Percentiles rank a stretch among this genome's conserved stretches.
Conservation (phyloP, 2,113 vertebrate genomes). For the Aphelocoma coerulescens region DNA sequence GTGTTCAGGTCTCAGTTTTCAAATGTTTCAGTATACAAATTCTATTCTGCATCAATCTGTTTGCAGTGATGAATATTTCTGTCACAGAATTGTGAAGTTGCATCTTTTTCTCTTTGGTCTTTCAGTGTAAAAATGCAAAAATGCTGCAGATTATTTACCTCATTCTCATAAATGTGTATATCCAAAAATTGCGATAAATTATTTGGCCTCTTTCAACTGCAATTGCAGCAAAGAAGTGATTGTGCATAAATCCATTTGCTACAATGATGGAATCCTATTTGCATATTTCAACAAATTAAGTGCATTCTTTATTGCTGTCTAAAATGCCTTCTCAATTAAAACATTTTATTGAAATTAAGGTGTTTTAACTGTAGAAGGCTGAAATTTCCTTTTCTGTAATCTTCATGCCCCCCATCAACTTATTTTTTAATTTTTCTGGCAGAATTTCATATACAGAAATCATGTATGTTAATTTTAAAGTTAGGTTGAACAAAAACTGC, state of each 20-base stretch:
- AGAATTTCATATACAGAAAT: not conserved
- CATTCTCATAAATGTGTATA: not conserved
- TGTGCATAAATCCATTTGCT: not conserved
- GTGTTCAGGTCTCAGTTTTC: not conserved
- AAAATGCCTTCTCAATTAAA: not conserved
- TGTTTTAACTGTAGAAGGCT: not conserved
- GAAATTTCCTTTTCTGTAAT: not conserved
- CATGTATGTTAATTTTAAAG: not conserved
- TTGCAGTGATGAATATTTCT: not conserved
- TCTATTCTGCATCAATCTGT: not conserved
- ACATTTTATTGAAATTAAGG: not conserved
- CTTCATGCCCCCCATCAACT: accelerated
- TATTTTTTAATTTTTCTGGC: not conserved
- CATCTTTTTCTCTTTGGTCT: not conserved
- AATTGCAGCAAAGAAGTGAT: not conserved
- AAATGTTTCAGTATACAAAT: not conserved
- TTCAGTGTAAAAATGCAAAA: not conserved
- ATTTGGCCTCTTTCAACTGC: not conserved
- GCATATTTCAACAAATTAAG: not conserved
- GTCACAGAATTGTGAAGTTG: not conserved
- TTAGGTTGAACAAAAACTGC: not conserved
- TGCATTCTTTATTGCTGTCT: not conserved
- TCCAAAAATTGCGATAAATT: not conserved
- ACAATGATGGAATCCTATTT: not conserved
- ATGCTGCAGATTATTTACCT: not conserved